phyloP scores from a whole-genome alignment of 2,888 invertebrate species.

The Abrostola tripartita region DNA sequence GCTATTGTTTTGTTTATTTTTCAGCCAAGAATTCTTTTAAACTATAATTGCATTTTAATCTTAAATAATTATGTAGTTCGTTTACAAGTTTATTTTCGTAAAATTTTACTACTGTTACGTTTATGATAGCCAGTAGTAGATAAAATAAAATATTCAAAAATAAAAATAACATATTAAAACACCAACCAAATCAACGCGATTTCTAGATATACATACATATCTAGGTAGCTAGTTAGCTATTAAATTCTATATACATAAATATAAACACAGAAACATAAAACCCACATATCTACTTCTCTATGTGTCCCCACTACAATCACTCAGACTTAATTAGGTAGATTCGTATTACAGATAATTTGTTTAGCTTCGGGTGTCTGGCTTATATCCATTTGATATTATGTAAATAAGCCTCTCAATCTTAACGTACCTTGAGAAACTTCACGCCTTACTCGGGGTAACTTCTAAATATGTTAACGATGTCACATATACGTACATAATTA shows the following conservation, averaged over 20 bases:
- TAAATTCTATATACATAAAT: not conserved
- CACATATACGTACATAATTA: constrained; percentile 22
- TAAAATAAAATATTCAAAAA: no score
- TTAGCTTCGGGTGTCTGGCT: constrained; percentile 41
- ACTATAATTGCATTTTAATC: no score
- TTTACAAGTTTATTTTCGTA: no score
- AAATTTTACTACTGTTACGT: no score
- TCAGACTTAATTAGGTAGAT: constrained; percentile 26
- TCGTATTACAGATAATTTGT: constrained; percentile 44
- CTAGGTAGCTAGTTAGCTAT: no score
- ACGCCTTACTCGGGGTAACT: constrained; percentile 40
- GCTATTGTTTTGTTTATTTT: no score
- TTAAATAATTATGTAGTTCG: no score
- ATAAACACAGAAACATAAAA: not conserved
- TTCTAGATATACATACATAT: no score
- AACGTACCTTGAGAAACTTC: constrained; percentile 40
- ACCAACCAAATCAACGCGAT: no score
- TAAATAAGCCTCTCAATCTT: constrained; percentile 45
- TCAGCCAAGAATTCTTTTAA: no score
- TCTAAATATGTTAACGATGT: constrained; percentile 55
- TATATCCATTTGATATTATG: constrained; percentile 52
- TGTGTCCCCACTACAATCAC: constrained; percentile 11
- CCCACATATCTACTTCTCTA: not conserved
- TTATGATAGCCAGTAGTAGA: no score
- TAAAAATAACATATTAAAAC: no score